Percentiles rank a stretch among this genome's conserved stretches.
phyloP scores from a whole-genome alignment of 1,140 invertebrate genomes.

The Philopotamus ludificatus region DNA sequence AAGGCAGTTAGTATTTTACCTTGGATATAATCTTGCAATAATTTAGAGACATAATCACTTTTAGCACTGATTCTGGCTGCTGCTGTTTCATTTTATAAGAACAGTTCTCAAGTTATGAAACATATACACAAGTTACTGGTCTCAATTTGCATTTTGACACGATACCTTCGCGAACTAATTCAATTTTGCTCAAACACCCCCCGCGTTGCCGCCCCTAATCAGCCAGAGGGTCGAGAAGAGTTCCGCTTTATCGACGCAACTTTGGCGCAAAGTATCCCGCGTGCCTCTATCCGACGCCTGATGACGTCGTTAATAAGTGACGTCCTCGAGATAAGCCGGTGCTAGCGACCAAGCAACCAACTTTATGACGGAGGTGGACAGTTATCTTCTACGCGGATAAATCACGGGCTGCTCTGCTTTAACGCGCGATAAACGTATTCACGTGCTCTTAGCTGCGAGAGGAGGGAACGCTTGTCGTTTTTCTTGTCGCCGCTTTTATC shows the following conservation, averaged over 20 bases:
- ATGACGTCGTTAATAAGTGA: constrained; percentile 29
- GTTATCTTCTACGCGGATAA: constrained; percentile 32
- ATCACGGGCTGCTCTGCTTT: constrained; percentile 15
- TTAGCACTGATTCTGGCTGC: too few relatives aligned
- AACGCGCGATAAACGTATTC: constrained; percentile 10
- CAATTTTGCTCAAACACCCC: too few relatives aligned
- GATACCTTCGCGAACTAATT: too few relatives aligned
- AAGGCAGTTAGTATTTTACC: too few relatives aligned
- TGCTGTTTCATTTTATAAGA: too few relatives aligned
- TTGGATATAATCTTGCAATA: too few relatives aligned
- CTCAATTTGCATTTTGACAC: too few relatives aligned
- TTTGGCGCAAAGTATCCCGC: neutral
- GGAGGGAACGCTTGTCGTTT: neutral
- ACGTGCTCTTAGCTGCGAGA: neutral
- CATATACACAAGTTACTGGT: too few relatives aligned
- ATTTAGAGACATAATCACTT: too few relatives aligned
- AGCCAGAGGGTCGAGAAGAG: neutral
- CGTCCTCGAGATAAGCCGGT: constrained; percentile 17
- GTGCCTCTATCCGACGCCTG: constrained; percentile 10
- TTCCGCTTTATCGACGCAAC: neutral
- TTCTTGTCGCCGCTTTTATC: neutral
- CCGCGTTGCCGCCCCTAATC: too few relatives aligned
- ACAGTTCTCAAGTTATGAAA: too few relatives aligned
- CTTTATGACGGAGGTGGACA: constrained; percentile 34
- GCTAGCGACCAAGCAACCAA: neutral